Evolutionary conservation across 2,888 invertebrate species (phyloP).

Genomic region (Pardosa pseudoannulata): DNA sequence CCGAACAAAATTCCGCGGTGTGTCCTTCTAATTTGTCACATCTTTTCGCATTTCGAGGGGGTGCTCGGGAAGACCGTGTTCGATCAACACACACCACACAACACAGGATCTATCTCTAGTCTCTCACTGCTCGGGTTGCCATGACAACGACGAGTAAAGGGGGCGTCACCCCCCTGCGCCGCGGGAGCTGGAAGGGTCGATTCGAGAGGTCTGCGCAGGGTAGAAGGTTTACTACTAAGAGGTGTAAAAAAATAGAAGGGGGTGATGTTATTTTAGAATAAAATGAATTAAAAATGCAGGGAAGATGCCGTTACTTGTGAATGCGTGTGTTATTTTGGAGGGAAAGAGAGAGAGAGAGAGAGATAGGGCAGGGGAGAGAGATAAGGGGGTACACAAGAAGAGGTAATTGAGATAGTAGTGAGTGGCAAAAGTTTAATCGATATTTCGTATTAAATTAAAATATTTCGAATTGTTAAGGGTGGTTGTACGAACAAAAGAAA

Average conservation of each 20-base stretch:
- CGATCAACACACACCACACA: constrained; percentile 21
- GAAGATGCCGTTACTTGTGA: not conserved
- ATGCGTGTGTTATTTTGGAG: constrained; percentile 25
- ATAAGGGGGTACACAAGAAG: not conserved
- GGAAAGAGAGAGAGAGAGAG: not conserved
- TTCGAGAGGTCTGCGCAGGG: constrained; percentile 42
- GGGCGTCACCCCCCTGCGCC: constrained; percentile 41
- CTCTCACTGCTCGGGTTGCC: constrained; percentile 45
- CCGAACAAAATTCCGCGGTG: not conserved
- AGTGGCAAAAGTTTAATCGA: constrained; percentile 1
- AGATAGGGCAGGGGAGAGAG: not conserved
- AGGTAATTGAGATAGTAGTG: constrained; percentile 3
- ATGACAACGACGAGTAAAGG: constrained; percentile 26
- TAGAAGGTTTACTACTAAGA: not conserved
- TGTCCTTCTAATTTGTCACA: constrained; percentile 6
- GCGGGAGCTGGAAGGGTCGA: constrained; percentile 52
- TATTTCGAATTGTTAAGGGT: not conserved
- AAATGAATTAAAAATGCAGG: constrained; percentile 45
- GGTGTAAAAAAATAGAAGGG: constrained; percentile 2
- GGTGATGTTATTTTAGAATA: constrained; percentile 55
- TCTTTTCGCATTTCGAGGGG: not conserved
- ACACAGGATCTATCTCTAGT: constrained; percentile 20
- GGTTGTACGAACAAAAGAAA: not conserved
- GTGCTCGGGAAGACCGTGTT: not conserved
- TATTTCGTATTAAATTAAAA: constrained; percentile 10